Evolutionary conservation across 37 sponge, comb jelly and placozoan genomes (phyloP), one percentile per base, ranked within the genome.

Genomic region (Agelas oroides): DNA sequence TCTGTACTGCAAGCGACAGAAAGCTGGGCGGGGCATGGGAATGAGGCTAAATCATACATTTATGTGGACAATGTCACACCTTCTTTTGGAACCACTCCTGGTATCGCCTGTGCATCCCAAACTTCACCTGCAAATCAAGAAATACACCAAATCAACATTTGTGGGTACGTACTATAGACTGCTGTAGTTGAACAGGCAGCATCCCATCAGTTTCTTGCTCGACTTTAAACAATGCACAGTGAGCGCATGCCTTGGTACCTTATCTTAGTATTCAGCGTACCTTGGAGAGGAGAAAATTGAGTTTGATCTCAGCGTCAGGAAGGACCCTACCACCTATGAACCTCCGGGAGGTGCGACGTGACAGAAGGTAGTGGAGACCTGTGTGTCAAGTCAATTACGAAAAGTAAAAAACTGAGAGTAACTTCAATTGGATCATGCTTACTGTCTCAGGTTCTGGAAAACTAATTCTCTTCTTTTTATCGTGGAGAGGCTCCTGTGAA

Each of bases 51-150:
- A n/a, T n/a, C n/a, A n/a, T n/a, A n/a, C n/a, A n/a, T n/a, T n/a
- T n/a, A n/a, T n/a, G n/a, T 46, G 46, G 68, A 31, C 28, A 20
- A 40, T 40, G 27, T 20, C 27, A 27, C n/a, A 92, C 93, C 85
- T 88, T 93, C 84, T 88, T 86, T 61, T 87, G 88, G 74, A 96
- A 91, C 96, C 96, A 96, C 34, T 93, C 94, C 77, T 96, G 95
- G 66, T 96, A 97, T 21, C 85, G 36, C 77, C 86, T 95, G 32
- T 97, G 99, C 58, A 84, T 79, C 18, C 97, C 99, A 89, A 99
- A 97, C 85, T 92, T 97, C 53, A 98, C 98, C 92, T 96, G 70
- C 15, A 63, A n/a, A n/a, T n/a, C n/a, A 31, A 38, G 19, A 52
- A 83, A 38, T 8, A 31, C 27, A 27, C 6, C 15, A 84, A 21